These are phyloP conservation scores for Proterorhinus semilunaris DNA, from an alignment of 2,113 vertebrate genomes.

Conservation along the genomic window DNA sequence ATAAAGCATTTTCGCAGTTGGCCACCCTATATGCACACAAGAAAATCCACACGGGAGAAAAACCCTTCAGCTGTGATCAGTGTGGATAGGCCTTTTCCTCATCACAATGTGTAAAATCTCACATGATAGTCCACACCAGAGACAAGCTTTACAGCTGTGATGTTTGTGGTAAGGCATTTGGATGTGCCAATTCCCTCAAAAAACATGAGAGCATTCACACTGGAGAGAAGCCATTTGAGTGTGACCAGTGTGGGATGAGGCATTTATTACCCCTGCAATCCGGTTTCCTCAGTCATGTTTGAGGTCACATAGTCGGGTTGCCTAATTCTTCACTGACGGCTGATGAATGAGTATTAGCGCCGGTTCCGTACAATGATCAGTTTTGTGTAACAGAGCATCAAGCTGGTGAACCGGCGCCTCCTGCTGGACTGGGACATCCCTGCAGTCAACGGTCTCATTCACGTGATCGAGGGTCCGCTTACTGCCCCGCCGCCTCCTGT, in stretches of 20 bases:
- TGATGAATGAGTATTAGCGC: no score
- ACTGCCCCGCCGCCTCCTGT: slow-evolving; percentile 68
- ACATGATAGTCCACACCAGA: neutral
- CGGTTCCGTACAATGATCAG: no score
- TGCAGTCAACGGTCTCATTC: slow-evolving; percentile 91
- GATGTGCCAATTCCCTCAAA: neutral
- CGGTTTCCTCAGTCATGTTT: neutral
- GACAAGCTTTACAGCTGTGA: neutral
- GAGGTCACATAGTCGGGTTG: no score
- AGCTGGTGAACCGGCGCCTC: slow-evolving; percentile 77
- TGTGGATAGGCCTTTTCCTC: neutral
- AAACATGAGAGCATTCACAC: neutral
- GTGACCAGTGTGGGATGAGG: neutral
- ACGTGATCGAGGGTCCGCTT: slow-evolving; percentile 83
- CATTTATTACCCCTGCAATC: neutral
- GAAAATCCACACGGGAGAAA: neutral
- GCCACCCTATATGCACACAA: neutral
- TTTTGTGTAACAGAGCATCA: slow-evolving; percentile 57
- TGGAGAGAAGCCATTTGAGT: neutral
- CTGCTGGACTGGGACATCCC: slow-evolving; percentile 88
- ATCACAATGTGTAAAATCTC: neutral
- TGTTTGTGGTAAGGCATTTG: neutral
- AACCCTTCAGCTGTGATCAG: neutral
- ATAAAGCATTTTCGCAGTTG: neutral
- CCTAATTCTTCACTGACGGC: no score